These are phyloP conservation scores for Theristicus caerulescens DNA, from an alignment of 2,113 vertebrate genomes.

Conservation along the genomic window DNA sequence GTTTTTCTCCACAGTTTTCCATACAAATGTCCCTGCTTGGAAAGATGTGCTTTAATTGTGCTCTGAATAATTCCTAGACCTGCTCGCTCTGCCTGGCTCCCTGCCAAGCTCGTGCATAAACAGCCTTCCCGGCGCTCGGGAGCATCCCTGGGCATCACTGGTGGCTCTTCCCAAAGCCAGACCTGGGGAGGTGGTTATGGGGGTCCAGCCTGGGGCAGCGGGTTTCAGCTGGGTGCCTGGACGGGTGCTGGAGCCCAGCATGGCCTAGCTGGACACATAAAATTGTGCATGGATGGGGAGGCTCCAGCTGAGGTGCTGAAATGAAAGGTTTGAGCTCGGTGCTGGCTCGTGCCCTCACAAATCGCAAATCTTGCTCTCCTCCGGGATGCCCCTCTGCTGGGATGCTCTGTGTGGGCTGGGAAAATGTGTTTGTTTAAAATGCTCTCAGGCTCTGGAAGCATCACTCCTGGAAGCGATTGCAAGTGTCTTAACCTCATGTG, in stretches of 20 bases:
- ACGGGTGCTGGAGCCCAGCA: background rate
- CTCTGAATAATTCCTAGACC: slow-evolving; percentile 11
- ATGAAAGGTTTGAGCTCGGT: background rate
- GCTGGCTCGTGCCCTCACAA: background rate
- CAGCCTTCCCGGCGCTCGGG: background rate
- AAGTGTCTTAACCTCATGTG: background rate
- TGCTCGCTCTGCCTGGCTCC: background rate
- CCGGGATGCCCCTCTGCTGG: fast-evolving
- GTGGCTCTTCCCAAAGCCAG: background rate
- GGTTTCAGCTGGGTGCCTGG: background rate
- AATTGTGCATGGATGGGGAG: background rate
- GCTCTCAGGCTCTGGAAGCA: background rate
- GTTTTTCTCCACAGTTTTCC: background rate
- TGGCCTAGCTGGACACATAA: background rate
- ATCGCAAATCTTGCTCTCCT: background rate
- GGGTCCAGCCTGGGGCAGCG: background rate
- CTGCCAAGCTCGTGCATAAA: background rate
- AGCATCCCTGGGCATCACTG: background rate
- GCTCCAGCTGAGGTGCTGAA: background rate
- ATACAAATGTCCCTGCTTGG: background rate
- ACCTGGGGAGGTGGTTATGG: background rate
- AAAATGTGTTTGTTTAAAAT: background rate
- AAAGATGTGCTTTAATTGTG: background rate
- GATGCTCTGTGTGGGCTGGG: background rate
- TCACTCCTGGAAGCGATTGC: background rate